Base-by-base conservation (phyloP, 2,113 vertebrate species). In the Erythrocercus mccallii region DNA sequence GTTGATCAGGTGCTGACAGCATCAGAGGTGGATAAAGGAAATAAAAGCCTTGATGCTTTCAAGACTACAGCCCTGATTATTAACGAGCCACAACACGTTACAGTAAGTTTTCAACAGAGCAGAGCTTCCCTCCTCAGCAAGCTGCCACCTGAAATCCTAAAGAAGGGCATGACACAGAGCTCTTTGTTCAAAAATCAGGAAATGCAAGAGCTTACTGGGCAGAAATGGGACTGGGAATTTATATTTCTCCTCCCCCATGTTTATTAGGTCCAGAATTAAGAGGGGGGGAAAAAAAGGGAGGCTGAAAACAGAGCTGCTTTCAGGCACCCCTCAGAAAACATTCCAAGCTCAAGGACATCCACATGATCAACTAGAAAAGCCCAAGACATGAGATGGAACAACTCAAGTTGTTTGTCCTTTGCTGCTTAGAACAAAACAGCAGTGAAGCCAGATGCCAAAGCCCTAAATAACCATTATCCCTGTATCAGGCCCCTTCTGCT, bases 111-210 rank as follows among this genome's bases (percentile, higher is more conserved):
- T 88, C 86, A 83, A 38, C 38, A 88, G 16, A 93, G 56, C 31
- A 86, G 16, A 88, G 68, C 57, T 93, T 76, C 58, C 51, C 74
- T 78, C 40, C 44, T 40, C 44, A 76, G 48, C 91, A 85, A 64
- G 81, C 87, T 95, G 72, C 78, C 76, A 97, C 97, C 96, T 96
- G 92, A 96, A 96, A 93, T 70, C 44, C 73, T 37, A 23, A 53
- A 91, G 78, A 53, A 92, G 28, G 65, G 73, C 76, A 94, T 62
- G 84, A 97, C 92, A 98, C 90, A 97, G 93, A 92, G 53, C 65
- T 86, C 94, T 97, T 97, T 98, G 95, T 98, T 97, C 69, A 79
- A 81, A 92, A 58, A 85, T 38, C 72, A 90, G 93, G 60, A 95
- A 92, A 78, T 23, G 21, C 13, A 94, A 86, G 77, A 91, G 90